Base-by-base conservation (phyloP, 2,113 vertebrate species). In the Xenotilapia longispinis region DNA sequence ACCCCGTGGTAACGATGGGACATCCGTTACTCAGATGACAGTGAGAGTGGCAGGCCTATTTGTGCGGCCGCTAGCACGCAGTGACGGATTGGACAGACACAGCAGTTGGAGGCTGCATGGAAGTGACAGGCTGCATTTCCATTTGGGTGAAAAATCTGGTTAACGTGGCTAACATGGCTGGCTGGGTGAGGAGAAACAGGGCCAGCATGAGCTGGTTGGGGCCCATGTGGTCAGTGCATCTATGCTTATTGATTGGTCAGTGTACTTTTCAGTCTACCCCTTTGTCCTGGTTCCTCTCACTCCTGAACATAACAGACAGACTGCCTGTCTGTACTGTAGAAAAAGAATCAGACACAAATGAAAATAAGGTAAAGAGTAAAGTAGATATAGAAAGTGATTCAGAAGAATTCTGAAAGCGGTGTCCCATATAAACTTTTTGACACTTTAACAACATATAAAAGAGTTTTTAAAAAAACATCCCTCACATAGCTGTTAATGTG, bases 1-100 rank as follows among this genome's bases (percentile, higher is more conserved):
- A 78, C 92, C 94, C 92, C 53, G 81, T 85, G 93, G 94, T 95
- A 96, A 95, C 92, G 93, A 93, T 54, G 86, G 94, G 91, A 95
- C 95, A 97, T 97, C 93, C 90, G 95, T 97, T 96, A 96, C 94
- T 87, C 89, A 92, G 93, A 95, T 95, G 96, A 96, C 96, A 95
- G 96, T 94, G 90, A 95, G 95, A 96, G 95, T 96, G 96, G 95
- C 96, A 97, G 96, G 93, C 96, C 96, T 96, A 97, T 97, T 97
- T 97, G 94, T 87, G 91, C 86, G 90, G 93, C 92, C 82, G 93
- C 93, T 87, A 90, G 95, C 91, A 70, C 85, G 73, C 88, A 73
- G 78, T 97, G 96, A 97, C 91, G 91, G 95, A 97, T 96, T 95
- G 93, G 96, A 96, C 94, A 95, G 95, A 93, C 92, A 82, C 92